Percentiles rank a stretch among this genome's conserved stretches.
Evolutionary conservation across 2,888 invertebrate genomes (phyloP).

Genomic region (Apoda limacodes): DNA sequence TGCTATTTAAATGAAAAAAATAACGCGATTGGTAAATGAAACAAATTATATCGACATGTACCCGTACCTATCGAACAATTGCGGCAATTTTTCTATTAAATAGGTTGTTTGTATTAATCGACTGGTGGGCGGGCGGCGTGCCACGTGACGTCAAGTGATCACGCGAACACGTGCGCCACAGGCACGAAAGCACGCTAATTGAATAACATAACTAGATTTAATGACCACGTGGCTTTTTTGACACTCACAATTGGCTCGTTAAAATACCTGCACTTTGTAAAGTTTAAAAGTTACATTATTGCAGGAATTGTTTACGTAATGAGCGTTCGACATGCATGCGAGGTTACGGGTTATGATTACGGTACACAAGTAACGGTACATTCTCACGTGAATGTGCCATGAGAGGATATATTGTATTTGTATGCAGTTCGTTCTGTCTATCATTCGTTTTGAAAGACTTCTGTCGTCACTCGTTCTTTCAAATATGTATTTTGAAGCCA

Average conservation of each 20-base stretch:
- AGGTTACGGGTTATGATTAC: conserved; percentile 13
- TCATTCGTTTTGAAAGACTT: too few species aligned
- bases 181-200: conserved; percentile 34
- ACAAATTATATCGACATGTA: too few species aligned
- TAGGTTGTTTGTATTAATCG: conserved; percentile 38
- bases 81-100: too few species aligned
- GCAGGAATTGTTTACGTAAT: conserved; percentile 22
- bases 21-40: too few species aligned
- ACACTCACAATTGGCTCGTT: conserved; percentile 35
- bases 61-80: too few species aligned
- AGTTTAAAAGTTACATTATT: conserved; percentile 17
- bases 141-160: conserved; percentile 32
- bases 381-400: too few species aligned
- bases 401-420: too few species aligned
- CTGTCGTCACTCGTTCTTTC: too few species aligned
- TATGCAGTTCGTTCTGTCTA: too few species aligned
- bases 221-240: neutral
- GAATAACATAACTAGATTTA: conserved; percentile 26
- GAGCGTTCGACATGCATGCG: conserved; percentile 24
- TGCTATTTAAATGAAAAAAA: too few species aligned
- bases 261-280: conserved; percentile 32
- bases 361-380: conserved; percentile 2
- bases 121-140: conserved; percentile 19
- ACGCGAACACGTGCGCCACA: conserved; percentile 28
- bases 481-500: too few species aligned